phyloP scores from a whole-genome alignment of 2,113 vertebrate species.

The Tragelaphus scriptus region DNA sequence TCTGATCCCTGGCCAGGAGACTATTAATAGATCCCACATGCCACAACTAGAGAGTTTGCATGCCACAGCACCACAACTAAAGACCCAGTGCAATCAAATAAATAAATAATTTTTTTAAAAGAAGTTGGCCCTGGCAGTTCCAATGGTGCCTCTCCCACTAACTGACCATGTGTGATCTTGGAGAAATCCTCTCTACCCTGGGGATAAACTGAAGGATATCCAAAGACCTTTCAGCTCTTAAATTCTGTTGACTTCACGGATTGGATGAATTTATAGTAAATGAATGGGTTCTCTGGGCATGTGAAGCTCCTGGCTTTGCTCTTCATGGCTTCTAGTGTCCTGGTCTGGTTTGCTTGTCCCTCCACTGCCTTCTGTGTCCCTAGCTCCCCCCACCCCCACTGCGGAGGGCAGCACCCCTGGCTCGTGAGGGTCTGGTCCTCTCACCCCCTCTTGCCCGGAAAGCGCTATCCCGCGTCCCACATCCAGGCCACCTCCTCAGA shows the following conservation, averaged over 20 bases:
- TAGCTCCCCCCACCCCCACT: fast-evolving
- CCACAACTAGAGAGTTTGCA: background rate
- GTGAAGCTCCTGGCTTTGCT: background rate
- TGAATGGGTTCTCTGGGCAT: background rate
- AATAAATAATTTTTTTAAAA: background rate
- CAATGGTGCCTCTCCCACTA: background rate
- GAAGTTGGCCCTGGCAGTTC: background rate
- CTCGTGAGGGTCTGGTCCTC: background rate
- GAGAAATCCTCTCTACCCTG: background rate
- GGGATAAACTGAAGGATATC: background rate
- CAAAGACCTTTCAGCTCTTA: background rate
- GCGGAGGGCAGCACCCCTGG: background rate
- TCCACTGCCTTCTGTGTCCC: background rate
- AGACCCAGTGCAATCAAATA: background rate
- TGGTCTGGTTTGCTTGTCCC: background rate
- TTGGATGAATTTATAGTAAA: no score
- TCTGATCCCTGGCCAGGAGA: background rate
- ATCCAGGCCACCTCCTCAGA: background rate
- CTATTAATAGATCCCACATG: background rate
- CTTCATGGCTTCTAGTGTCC: background rate
- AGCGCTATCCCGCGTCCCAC: no score
- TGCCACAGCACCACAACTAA: background rate
- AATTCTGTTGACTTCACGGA: background rate
- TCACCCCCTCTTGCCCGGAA: background rate
- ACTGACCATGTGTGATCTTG: background rate